Conservation (phyloP, 2,113 vertebrate species). For the Rhinogobius similis region DNA sequence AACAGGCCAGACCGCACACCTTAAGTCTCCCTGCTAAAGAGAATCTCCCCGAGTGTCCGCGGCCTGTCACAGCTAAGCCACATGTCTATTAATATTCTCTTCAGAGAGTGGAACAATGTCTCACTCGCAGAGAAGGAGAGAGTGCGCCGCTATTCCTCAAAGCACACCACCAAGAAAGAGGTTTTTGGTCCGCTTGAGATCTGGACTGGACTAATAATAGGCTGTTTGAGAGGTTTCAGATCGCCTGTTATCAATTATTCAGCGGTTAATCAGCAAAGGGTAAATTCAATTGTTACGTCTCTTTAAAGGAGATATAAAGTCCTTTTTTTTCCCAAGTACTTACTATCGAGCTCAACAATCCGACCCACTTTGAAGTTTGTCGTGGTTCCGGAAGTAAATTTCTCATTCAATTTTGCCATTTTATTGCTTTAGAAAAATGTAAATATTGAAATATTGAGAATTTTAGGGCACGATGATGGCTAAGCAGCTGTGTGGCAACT, state of each 20-base stretch:
- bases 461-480: too few species aligned
- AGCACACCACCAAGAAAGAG: slow-evolving; percentile 33
- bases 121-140: slow-evolving; percentile 39
- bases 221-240: slow-evolving; percentile 24
- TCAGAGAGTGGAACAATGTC: slow-evolving; percentile 48
- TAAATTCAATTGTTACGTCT: neutral
- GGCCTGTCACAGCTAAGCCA: slow-evolving; percentile 67
- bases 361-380: too few species aligned
- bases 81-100: slow-evolving; percentile 71
- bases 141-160: slow-evolving; percentile 49
- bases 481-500: too few species aligned
- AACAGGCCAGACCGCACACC: slow-evolving; percentile 61
- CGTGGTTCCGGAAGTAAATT: too few species aligned
- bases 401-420: too few species aligned
- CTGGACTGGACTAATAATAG: slow-evolving; percentile 52
- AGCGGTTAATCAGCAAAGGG: neutral
- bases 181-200: slow-evolving; percentile 29
- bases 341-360: too few species aligned
- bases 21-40: slow-evolving; percentile 57
- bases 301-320: too few species aligned
- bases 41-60: slow-evolving; percentile 62
- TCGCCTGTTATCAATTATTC: too few species aligned
- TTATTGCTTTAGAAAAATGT: too few species aligned
- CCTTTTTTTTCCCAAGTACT: too few species aligned
- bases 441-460: too few species aligned